Base-by-base conservation (phyloP, 2,797 vertebrate species). In the Crenichthys baileyi region DNA sequence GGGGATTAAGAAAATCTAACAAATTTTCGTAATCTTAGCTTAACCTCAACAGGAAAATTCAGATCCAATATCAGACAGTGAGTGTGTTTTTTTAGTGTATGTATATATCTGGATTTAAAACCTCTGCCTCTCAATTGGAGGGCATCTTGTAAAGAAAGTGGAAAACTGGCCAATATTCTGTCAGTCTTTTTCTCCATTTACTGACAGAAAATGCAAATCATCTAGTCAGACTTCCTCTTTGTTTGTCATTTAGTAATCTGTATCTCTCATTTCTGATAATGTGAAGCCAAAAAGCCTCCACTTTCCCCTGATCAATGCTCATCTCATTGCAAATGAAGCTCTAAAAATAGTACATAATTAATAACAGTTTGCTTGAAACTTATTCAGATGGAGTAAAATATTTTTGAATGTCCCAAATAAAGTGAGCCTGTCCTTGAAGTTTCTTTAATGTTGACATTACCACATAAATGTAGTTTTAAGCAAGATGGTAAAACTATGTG, bases 151-250 rank as follows among this genome's bases (percentile, higher is more conserved):
- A 15, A 39, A 72, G 1, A 53, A 24, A 50, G 3, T 55, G 53
- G 39, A 56, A 20, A 75, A 15, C 13, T 39, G 22, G 56, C 7
- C 39, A 56, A 5, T 73, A 73, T 79, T 7, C 77, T 70, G 75
- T 41, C 1, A 75, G 48, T 6, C 39, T 41, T 74, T 29, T 70
- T 81, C 16, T 80, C 39, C 12, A 41, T 81, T 77, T 73, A 18
- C 15, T 65, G 20, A 65, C n/a, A 70, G 12, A 70, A 22, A 6
- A 70, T 79, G 31, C 24, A 88, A 73, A 81, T 22, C 73, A 63
- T 70, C 39, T n/a, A 79, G 63, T 74, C 65, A 46, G 53, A 4
- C 75, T 80, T 13, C 11, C 31, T 81, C 44, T 77, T 50, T 18
- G 16, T 8, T 4, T 50, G 24, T 56, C 4, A 70, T 56, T 70